Conservation (phyloP, 2,113 vertebrate genomes). For the Coreoperca whiteheadi region DNA sequence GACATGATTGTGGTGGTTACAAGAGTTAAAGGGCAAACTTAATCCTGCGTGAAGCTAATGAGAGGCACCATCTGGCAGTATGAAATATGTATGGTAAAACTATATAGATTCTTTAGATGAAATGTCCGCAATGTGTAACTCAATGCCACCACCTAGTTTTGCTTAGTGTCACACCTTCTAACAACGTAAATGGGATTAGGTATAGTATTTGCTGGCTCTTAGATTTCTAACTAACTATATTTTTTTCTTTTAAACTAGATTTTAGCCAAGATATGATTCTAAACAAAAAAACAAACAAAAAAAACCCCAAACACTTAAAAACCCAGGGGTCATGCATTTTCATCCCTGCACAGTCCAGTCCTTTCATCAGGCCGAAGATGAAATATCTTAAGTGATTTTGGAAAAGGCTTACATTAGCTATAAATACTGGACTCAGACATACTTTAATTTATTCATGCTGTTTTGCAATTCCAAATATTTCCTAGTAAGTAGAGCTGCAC, state of each 20-base stretch:
- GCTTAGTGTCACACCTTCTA: background rate
- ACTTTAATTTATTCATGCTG: slow-evolving; percentile 32
- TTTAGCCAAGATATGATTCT: background rate
- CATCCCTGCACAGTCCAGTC: slow-evolving; percentile 15
- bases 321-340: slow-evolving; percentile 14
- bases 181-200: background rate
- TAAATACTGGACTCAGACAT: slow-evolving; percentile 20
- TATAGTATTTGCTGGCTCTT: background rate
- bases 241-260: background rate
- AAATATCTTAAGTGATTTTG: slow-evolving; percentile 31
- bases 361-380: slow-evolving; percentile 30
- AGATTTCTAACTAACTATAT: background rate
- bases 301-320: slow-evolving; percentile 33
- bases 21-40: slow-evolving; percentile 50
- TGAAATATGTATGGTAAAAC: slow-evolving; percentile 58
- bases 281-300: too few species aligned
- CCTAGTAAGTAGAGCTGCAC: background rate
- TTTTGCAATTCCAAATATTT: slow-evolving; percentile 27
- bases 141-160: slow-evolving; percentile 6
- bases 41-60: slow-evolving; percentile 49
- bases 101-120: slow-evolving; percentile 9
- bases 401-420: slow-evolving; percentile 32
- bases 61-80: slow-evolving; percentile 53
- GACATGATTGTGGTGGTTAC: background rate
- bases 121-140: slow-evolving; percentile 36